Base-by-base conservation (phyloP, 2,113 vertebrate genomes). In the Zosterops borbonicus region DNA sequence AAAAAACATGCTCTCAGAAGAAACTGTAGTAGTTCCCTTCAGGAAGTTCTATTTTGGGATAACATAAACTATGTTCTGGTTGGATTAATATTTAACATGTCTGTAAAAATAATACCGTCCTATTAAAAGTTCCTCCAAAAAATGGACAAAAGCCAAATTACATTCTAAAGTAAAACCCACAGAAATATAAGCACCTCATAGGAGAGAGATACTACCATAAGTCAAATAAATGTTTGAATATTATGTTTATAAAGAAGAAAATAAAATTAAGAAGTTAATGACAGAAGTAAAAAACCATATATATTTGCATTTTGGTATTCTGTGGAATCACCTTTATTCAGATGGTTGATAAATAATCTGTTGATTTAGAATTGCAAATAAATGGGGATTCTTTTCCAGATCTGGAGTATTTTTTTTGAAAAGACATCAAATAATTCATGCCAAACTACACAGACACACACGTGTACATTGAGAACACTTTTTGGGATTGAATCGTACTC, bases 41-140 rank as follows among this genome's bases (percentile, higher is more conserved):
- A 95, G 91, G 77, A 95, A 95, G 37, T 37, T 89, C 87, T 94
- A 60, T 95, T 95, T 87, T 5, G 12, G 91, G 64, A 65, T 68
- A 89, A 52, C 58, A 89, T 92, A 94, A 94, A 92, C 77, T 64
- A 8, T 81, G 42, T 46, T 64, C 71, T 87, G 39, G 74, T 87
- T 92, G 89, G 74, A 92, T 94, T 95, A 97, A 95, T 95, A 94
- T 94, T 92, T 92, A 94, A 76, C 53, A 58, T 91, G 83, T 69
- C 83, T 94, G 83, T 92, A 95, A 83, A 93, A 95, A 87, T 69
- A 92, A 41, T 84, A 84, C 29, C 0, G 0, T 53, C n/a, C 41
- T 79, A 64, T 78, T 95, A 84, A 29, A 75, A 59, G 44, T 87
- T 93, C 73, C 87, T 89, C 69, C 68, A 29, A 3, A 56, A 92